A percentile compares a stretch with the other conserved stretches of the same genome.
Evolutionary conservation across 2,113 vertebrate genomes (phyloP).

Genomic region (Macrotus californicus): DNA sequence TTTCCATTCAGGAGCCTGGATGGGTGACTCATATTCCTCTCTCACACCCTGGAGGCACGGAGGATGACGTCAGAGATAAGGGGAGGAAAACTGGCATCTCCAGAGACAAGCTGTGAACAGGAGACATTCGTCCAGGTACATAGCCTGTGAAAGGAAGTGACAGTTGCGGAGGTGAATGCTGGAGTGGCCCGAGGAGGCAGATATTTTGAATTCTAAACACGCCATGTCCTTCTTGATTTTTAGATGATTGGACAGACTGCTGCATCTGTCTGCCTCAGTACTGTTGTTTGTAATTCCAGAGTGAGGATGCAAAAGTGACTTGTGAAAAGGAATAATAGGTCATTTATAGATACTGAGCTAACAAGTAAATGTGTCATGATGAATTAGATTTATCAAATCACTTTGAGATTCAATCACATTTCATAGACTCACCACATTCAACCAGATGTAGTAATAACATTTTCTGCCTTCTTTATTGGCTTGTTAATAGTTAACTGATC

Average conservation of each 20-base stretch:
- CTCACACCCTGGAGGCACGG: neutral
- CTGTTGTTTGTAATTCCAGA: neutral
- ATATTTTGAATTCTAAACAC: neutral
- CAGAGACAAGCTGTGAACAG: neutral
- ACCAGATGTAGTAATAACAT: neutral
- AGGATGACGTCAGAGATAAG: slow-evolving; percentile 5
- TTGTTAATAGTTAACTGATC: neutral
- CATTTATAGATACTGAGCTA: neutral
- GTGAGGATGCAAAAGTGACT: neutral
- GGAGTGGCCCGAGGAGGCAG: too few relatives aligned
- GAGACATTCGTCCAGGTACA: neutral
- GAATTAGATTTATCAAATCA: neutral
- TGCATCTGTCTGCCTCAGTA: neutral
- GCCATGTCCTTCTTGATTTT: neutral
- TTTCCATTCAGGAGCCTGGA: neutral
- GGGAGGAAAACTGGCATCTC: neutral
- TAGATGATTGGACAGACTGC: neutral
- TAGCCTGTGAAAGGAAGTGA: neutral
- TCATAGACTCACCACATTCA: neutral
- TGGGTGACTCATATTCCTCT: neutral
- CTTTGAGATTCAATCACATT: neutral
- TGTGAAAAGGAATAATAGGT: neutral
- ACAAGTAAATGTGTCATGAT: neutral
- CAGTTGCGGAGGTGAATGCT: neutral
- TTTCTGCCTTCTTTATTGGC: neutral